A percentile compares a stretch with the other conserved stretches of the same genome.
Evolutionary conservation across 2,888 invertebrate species (phyloP).

Genomic region (Drosophila ustulata): DNA sequence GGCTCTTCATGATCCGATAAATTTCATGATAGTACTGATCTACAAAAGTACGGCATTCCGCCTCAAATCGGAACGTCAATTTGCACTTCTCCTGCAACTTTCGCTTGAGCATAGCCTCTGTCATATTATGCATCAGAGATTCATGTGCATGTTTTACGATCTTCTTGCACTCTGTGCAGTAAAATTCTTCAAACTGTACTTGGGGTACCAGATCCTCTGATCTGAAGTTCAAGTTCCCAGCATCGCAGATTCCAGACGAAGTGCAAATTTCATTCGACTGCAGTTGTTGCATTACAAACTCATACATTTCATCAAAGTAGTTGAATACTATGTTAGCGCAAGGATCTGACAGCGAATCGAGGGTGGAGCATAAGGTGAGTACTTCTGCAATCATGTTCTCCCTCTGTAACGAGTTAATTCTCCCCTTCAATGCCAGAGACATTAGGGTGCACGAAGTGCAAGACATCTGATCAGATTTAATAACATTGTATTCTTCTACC

Average conservation of each 20-base stretch:
- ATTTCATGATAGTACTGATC: constrained; percentile 24
- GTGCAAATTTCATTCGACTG: constrained; percentile 23
- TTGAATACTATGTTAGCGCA: constrained; percentile 19
- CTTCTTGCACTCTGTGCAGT: constrained; percentile 16
- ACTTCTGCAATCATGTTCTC: constrained; percentile 11
- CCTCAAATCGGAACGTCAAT: not conserved
- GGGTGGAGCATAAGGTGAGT: constrained; percentile 11
- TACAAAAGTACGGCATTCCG: constrained; percentile 1
- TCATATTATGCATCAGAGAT: not conserved
- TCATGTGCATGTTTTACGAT: not conserved
- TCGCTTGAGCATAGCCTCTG: constrained; percentile 15
- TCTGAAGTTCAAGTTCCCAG: not conserved
- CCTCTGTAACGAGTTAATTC: constrained; percentile 6
- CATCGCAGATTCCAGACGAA: constrained; percentile 5
- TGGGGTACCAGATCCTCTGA: too few species aligned
- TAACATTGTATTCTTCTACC: not conserved
- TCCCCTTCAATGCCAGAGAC: not conserved
- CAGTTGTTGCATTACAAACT: constrained; percentile 7
- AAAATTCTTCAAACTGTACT: not conserved
- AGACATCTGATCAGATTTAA: constrained; percentile 19
- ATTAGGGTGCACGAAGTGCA: constrained; percentile 35
- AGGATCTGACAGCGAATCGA: constrained; percentile 15
- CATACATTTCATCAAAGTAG: constrained; percentile 30
- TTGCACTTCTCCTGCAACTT: constrained; percentile 9
- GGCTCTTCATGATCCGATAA: not conserved